These are phyloP conservation scores for Lasioglossum albipes DNA, from an alignment of 1,140 invertebrate genomes.

Conservation along the genomic window DNA sequence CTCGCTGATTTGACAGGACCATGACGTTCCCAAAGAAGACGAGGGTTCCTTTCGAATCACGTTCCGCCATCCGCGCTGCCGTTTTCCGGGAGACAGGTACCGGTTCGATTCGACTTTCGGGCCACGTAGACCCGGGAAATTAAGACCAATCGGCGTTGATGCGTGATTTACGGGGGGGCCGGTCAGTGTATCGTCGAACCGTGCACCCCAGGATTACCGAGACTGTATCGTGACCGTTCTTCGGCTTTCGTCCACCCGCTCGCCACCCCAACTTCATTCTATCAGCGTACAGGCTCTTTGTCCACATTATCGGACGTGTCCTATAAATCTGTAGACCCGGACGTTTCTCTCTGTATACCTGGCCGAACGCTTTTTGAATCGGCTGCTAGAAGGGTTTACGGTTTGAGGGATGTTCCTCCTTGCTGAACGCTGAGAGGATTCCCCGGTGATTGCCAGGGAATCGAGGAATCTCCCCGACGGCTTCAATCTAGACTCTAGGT, in stretches of 20 bases:
- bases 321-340: constrained; percentile 44
- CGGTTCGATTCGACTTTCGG: constrained; percentile 54
- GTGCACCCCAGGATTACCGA: constrained; percentile 37
- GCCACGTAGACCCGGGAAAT: constrained; percentile 68
- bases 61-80: background rate
- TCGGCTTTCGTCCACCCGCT: background rate
- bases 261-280: constrained; percentile 55
- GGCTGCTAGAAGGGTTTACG: background rate
- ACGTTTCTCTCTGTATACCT: background rate
- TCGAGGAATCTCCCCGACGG: background rate
- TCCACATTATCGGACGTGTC: constrained; percentile 64
- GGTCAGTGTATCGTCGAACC: constrained; percentile 43
- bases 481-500: background rate
- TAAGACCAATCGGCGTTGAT: constrained; percentile 72
- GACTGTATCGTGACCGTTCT: constrained; percentile 32
- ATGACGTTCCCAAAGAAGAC: constrained; percentile 17
- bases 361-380: background rate
- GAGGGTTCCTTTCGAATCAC: constrained; percentile 14
- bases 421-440: background rate
- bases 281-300: constrained; percentile 58
- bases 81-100: background rate
- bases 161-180: constrained; percentile 62
- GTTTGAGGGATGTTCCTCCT: background rate
- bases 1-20: constrained; percentile 40
- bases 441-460: background rate